Conservation (phyloP, 1,140 invertebrate genomes). For the Macrobrachium rosenbergii region DNA sequence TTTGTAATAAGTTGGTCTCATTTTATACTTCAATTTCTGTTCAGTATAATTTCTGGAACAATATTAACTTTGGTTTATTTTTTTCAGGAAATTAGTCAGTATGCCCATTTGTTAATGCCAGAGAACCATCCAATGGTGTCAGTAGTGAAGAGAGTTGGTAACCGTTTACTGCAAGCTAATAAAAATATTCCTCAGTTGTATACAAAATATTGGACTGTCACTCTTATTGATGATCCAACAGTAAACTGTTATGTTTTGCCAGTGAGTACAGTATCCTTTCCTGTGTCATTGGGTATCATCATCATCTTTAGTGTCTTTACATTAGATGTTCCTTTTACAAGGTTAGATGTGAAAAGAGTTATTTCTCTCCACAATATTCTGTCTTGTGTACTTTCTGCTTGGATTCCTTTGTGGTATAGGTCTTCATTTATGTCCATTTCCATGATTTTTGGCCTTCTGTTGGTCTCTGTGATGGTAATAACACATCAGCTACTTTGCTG, state of each 20-base stretch:
- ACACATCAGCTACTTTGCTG: no score
- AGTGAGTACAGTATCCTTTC: constrained; percentile 8
- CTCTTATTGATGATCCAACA: constrained; percentile 68
- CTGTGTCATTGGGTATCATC: background rate
- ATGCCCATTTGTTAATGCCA: constrained; percentile 14
- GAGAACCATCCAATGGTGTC: constrained; percentile 27
- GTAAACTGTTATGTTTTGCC: constrained; percentile 51
- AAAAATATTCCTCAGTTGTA: constrained; percentile 71
- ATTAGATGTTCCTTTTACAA: no score
- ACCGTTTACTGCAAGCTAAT: constrained; percentile 72
- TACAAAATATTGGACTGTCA: constrained; percentile 72
- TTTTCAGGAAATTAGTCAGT: constrained; percentile 39
- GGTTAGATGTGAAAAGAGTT: background rate
- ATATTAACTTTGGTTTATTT: background rate
- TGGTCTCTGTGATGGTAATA: no score
- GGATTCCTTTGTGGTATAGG: no score
- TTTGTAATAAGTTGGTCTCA: no score
- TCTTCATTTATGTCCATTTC: no score
- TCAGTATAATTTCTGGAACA: background rate
- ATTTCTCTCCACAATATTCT: background rate
- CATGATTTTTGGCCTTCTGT: no score
- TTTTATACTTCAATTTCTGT: background rate
- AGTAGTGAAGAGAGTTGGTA: constrained; percentile 67
- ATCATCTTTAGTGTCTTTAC: background rate
- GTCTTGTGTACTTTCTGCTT: background rate